Evolutionary conservation across 2,888 invertebrate species (phyloP).

Genomic region (Pyrocoelia pectoralis): DNA sequence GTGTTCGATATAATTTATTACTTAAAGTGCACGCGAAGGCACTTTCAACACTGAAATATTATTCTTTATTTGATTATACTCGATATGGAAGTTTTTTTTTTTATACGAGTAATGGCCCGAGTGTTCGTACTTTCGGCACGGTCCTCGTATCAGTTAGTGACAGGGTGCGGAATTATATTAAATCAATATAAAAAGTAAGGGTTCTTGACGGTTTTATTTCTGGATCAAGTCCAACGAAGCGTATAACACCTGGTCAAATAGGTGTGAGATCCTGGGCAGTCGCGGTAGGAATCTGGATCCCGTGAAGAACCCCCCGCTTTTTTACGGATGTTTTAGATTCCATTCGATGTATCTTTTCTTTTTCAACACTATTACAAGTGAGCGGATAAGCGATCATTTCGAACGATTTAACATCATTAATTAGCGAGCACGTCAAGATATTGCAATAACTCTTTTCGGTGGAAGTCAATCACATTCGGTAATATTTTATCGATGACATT

Average conservation of each 20-base stretch:
- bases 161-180: constrained; percentile 49
- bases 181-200: constrained; percentile 52
- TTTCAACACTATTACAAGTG: constrained; percentile 9
- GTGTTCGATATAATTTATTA: constrained; percentile 50
- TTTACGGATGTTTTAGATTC: constrained; percentile 44
- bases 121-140: too few species aligned
- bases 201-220: constrained; percentile 41
- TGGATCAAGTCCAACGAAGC: constrained; percentile 39
- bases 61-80: constrained; percentile 23
- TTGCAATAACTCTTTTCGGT: constrained; percentile 12
- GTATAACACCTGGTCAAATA: constrained; percentile 47
- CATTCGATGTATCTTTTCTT: constrained; percentile 13
- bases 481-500: constrained; percentile 12
- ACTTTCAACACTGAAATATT: constrained; percentile 32
- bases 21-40: constrained; percentile 47
- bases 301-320: constrained; percentile 41
- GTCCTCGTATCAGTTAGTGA: too few species aligned
- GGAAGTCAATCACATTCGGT: constrained; percentile 20
- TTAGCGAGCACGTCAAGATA: constrained; percentile 21
- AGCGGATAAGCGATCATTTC: constrained; percentile 16
- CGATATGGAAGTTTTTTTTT: neutral
- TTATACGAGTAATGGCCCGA: too few species aligned
- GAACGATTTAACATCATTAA: constrained; percentile 22
- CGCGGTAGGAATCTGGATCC: constrained; percentile 40
- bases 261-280: constrained; percentile 46